phyloP scores from a whole-genome alignment of 92 coral and sea anemone species.

The Epizoanthus ramosus region DNA sequence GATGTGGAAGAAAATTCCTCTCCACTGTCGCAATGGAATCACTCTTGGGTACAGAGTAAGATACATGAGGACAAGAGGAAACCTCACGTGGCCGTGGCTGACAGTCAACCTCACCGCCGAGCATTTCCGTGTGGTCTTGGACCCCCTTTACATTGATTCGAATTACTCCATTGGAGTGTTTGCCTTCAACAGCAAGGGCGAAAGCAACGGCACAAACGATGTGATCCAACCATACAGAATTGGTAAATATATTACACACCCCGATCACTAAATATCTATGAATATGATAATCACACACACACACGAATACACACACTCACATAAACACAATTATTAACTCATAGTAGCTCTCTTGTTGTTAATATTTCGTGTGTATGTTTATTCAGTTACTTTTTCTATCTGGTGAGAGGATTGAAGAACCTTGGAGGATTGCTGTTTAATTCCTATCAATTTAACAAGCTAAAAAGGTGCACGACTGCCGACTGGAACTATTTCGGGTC shows the following conservation, averaged over 20 bases:
- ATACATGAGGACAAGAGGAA: not conserved
- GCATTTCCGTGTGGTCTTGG: not conserved
- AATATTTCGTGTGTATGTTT: too few species aligned
- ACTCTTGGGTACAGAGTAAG: not conserved
- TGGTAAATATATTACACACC: not conserved
- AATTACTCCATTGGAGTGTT: constrained; percentile 8
- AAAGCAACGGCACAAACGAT: not conserved
- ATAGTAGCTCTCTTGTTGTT: too few species aligned
- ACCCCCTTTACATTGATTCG: not conserved
- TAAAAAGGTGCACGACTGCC: too few species aligned
- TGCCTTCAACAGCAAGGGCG: constrained; percentile 4
- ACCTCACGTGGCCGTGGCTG: not conserved
- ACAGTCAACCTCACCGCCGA: not conserved
- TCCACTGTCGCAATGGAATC: constrained; percentile 16
- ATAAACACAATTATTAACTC: not conserved
- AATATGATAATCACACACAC: not conserved
- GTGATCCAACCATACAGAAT: not conserved
- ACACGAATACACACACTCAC: not conserved
- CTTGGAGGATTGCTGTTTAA: too few species aligned
- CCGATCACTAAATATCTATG: not conserved
- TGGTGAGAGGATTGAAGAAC: too few species aligned
- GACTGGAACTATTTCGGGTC: too few species aligned
- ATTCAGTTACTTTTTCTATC: too few species aligned
- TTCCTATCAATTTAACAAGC: too few species aligned
- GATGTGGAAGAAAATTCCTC: not conserved